Conservation (phyloP, 2,113 vertebrate genomes). For the Daboia siamensis region DNA sequence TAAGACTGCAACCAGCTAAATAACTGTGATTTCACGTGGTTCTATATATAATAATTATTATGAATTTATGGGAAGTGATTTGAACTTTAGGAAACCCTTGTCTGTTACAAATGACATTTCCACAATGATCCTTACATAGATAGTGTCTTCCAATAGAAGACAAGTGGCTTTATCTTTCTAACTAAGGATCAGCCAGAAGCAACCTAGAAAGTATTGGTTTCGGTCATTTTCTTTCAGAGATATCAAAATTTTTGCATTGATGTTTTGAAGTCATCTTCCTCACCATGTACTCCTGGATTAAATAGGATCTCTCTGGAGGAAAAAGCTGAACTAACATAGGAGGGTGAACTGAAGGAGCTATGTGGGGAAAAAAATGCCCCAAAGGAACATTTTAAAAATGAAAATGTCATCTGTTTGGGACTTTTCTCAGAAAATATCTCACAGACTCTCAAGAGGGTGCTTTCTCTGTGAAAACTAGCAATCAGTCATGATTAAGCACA, state of each 20-base stretch:
- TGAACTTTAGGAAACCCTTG: not conserved
- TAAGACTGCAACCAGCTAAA: not conserved
- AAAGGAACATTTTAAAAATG: not conserved
- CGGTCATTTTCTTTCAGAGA: not conserved
- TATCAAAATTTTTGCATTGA: not conserved
- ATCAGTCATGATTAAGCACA: not conserved
- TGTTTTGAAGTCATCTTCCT: not conserved
- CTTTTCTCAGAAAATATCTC: not conserved
- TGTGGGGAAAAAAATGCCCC: not conserved
- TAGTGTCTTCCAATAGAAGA: not conserved
- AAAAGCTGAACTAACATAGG: not conserved
- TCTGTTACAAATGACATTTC: conserved; percentile 17
- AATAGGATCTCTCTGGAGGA: not conserved
- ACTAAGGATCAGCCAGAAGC: not conserved
- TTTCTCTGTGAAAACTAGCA: not conserved
- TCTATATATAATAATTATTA: not conserved
- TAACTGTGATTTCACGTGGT: not conserved
- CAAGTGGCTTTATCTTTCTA: not conserved
- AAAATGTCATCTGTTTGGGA: not conserved
- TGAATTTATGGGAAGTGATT: not conserved
- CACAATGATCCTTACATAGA: not conserved
- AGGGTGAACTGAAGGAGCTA: not conserved
- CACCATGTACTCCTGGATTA: not conserved
- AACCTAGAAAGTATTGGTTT: not conserved
- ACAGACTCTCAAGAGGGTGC: too few species aligned